Evolutionary conservation across 2,888 invertebrate species (phyloP).

Genomic region (Caenorhabditis panamensis): DNA sequence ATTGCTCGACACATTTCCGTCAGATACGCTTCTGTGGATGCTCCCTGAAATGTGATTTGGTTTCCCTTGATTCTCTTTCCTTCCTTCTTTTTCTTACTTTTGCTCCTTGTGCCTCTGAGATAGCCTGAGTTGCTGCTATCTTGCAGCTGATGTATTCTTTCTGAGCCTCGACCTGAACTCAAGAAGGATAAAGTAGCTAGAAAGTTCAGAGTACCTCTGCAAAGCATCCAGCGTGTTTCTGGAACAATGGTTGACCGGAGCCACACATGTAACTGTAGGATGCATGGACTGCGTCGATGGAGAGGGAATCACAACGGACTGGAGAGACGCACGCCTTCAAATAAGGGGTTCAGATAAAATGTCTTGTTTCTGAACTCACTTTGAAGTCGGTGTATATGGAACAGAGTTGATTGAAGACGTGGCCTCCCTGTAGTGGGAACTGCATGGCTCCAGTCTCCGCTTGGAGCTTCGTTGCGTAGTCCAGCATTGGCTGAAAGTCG

Average conservation of each 20-base stretch:
- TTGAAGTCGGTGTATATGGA: constrained; percentile 75
- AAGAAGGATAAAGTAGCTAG: not conserved
- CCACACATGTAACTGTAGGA: constrained; percentile 80
- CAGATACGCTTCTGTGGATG: constrained; percentile 72
- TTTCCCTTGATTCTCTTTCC: not conserved
- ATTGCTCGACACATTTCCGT: constrained; percentile 77
- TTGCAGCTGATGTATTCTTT: constrained; percentile 78
- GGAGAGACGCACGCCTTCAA: constrained; percentile 73
- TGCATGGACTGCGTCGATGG: constrained; percentile 79
- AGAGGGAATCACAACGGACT: constrained; percentile 74
- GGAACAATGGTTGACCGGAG: constrained; percentile 75
- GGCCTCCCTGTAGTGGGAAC: constrained; percentile 76
- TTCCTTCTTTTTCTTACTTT: constrained; percentile 54
- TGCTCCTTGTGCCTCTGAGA: constrained; percentile 75
- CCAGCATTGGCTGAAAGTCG: constrained; percentile 79
- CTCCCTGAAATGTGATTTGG: constrained; percentile 52
- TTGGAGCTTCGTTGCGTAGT: constrained; percentile 76
- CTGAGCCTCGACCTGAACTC: constrained; percentile 76
- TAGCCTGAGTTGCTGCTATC: constrained; percentile 76
- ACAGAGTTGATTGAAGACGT: constrained; percentile 77
- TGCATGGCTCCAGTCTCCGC: constrained; percentile 75
- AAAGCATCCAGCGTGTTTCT: constrained; percentile 79
- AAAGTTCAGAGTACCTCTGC: constrained; percentile 72
- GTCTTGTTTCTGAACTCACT: constrained; percentile 32
- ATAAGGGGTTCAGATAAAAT: not conserved